Conservation (phyloP, 2,888 invertebrate species). For the Lymantria monacha region DNA sequence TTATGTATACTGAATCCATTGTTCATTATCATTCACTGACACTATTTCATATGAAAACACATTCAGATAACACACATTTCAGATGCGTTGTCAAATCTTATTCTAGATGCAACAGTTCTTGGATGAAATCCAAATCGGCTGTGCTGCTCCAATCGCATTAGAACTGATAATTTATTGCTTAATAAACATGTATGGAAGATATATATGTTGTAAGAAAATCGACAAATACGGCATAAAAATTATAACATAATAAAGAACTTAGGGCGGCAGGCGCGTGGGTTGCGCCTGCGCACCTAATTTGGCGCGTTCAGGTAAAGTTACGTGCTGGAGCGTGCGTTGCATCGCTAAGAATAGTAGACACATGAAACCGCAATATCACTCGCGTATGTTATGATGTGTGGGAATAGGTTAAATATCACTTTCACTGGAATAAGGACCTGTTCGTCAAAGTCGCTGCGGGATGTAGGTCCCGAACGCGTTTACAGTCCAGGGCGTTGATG, state of each 20-base stretch:
- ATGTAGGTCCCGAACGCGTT: conserved; percentile 78
- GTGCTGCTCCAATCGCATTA: conserved; percentile 67
- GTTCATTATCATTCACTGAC: conserved; percentile 25
- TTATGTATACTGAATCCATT: conserved; percentile 1
- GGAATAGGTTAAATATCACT: conserved; percentile 56
- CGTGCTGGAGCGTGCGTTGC: conserved; percentile 72
- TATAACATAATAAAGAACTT: conserved; percentile 47
- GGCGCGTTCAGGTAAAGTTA: conserved; percentile 81
- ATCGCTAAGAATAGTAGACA: conserved; percentile 73
- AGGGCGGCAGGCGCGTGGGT: conserved; percentile 63
- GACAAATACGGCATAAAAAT: conserved; percentile 58
- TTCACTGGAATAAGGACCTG: conserved; percentile 77
- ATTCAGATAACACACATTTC: conserved; percentile 39
- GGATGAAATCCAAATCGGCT: conserved; percentile 75
- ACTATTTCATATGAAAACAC: conserved; percentile 28
- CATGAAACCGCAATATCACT: conserved; percentile 67
- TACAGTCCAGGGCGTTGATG: conserved; percentile 74
- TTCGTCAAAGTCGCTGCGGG: conserved; percentile 80
- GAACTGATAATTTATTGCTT: conserved; percentile 72
- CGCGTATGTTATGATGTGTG: conserved; percentile 51
- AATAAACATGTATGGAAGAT: conserved; percentile 55
- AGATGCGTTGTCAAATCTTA: conserved; percentile 59
- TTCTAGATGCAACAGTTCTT: conserved; percentile 66
- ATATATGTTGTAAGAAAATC: conserved; percentile 45
- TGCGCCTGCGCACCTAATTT: conserved; percentile 80